A percentile compares a stretch with the other conserved stretches of the same genome.
These are phyloP conservation scores for Antigone vipio DNA, from an alignment of 2,113 vertebrate genomes.

Conservation along the genomic window DNA sequence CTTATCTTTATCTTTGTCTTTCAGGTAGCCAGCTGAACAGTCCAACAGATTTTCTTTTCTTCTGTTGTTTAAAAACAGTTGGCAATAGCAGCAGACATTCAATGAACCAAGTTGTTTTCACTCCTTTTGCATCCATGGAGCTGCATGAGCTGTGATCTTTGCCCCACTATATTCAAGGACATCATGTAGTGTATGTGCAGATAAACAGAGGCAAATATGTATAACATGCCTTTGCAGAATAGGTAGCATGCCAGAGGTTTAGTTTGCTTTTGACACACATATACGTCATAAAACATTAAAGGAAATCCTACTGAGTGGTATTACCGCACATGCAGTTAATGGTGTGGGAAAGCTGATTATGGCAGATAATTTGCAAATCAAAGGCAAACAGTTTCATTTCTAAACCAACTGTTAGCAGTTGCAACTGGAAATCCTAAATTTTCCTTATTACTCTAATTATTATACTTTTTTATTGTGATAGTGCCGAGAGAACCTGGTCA, in stretches of 20 bases:
- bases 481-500: not conserved
- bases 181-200: not conserved
- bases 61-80: not conserved
- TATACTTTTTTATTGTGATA: not conserved
- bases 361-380: conserved; percentile 7
- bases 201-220: not conserved
- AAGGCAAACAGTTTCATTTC: not conserved
- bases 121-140: not conserved
- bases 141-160: not conserved
- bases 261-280: not conserved
- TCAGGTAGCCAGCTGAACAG: not conserved
- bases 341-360: not conserved
- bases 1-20: not conserved
- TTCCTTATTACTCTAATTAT: not conserved
- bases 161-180: not conserved
- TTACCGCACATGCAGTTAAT: not conserved
- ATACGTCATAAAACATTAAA: not conserved
- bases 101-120: not conserved
- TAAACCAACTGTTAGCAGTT: not conserved
- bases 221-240: not conserved
- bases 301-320: not conserved
- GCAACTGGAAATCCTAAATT: not conserved
- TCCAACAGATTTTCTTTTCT: not conserved
- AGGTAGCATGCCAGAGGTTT: not conserved
- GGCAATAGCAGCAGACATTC: not conserved